Percentiles rank a stretch among this genome's conserved stretches.
Conservation (phyloP, 2,113 vertebrate species). For the Rynchops niger region DNA sequence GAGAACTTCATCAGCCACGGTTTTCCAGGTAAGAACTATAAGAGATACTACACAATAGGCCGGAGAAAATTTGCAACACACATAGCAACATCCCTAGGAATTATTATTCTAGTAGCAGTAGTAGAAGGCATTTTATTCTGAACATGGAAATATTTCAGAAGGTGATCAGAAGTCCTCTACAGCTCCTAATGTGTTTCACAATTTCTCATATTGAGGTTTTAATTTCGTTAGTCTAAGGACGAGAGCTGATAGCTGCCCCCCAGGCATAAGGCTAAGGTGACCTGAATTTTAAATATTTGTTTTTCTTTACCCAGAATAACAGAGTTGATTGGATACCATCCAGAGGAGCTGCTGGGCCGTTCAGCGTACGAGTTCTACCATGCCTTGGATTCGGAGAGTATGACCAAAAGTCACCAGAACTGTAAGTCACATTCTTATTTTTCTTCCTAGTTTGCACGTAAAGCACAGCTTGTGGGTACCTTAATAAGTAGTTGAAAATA, state of each 20-base stretch:
- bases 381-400: slow-evolving; percentile 82
- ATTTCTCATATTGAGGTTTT: neutral
- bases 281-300: neutral
- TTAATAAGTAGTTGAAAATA: neutral
- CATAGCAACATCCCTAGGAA: neutral
- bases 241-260: neutral
- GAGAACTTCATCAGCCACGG: neutral
- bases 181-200: neutral
- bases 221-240: neutral
- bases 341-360: slow-evolving; percentile 88
- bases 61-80: neutral
- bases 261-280: neutral
- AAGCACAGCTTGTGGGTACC: neutral
- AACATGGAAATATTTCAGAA: neutral
- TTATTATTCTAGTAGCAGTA: neutral
- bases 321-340: slow-evolving; percentile 86
- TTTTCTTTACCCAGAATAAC: slow-evolving; percentile 79
- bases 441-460: neutral
- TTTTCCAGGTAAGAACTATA: neutral
- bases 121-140: neutral
- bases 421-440: slow-evolving; percentile 73
- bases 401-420: slow-evolving; percentile 91
- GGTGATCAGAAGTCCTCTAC: neutral
- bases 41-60: neutral
- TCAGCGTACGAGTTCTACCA: slow-evolving; percentile 93